phyloP scores from a whole-genome alignment of 2,797 vertebrate genomes.

The Leptatherina wallacei region DNA sequence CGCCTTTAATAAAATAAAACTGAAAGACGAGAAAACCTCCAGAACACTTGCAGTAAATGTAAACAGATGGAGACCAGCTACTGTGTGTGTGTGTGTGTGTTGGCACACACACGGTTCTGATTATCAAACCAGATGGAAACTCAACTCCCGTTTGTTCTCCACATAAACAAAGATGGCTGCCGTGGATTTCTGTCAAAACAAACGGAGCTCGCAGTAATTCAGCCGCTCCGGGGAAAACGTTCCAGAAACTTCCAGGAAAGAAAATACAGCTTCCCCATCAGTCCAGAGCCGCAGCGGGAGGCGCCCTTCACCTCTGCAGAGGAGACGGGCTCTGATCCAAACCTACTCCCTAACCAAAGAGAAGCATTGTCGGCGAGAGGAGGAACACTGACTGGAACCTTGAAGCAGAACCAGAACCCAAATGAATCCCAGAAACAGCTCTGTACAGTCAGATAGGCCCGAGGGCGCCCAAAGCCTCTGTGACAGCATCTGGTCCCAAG shows the following conservation, averaged over 20 bases:
- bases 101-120: conserved; percentile 64
- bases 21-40: conserved; percentile 19
- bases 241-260: conserved; percentile 38
- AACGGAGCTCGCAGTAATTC: conserved; percentile 67
- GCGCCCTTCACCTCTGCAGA: conserved; percentile 1
- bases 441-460: neutral
- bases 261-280: neutral
- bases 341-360: neutral
- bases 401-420: neutral
- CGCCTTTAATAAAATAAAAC: conserved; percentile 6
- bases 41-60: conserved; percentile 33
- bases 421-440: neutral
- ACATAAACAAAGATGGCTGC: conserved; percentile 79
- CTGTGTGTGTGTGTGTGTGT: conserved; percentile 35
- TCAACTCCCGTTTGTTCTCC: conserved; percentile 64
- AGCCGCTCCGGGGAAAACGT: conserved; percentile 38
- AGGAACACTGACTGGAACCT: too few relatives aligned
- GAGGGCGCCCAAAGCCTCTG: neutral
- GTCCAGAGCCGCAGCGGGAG: neutral
- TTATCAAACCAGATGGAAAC: conserved; percentile 80
- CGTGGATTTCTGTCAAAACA: conserved; percentile 72
- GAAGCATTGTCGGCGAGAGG: too few relatives aligned
- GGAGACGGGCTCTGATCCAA: neutral
- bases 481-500: too few relatives aligned
- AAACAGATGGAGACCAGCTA: conserved; percentile 63